Evolutionary conservation across 2,888 invertebrate genomes (phyloP).

Genomic region (Thyatira batis): DNA sequence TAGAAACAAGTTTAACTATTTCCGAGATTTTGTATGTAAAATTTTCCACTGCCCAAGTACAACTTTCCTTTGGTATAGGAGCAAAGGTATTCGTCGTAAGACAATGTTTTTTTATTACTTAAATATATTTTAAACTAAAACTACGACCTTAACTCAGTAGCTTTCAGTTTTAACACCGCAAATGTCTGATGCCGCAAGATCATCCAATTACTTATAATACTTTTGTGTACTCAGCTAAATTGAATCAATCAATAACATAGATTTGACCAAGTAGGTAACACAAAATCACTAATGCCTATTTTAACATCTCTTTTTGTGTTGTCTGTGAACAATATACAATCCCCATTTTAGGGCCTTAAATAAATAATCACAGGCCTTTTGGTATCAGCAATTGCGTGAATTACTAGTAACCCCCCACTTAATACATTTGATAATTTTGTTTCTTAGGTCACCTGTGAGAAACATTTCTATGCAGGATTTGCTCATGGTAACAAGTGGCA

Average conservation of each 20-base stretch:
- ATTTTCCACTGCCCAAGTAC: not conserved
- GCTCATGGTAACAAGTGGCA: not conserved
- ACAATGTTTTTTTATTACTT: not conserved
- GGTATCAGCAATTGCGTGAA: not conserved
- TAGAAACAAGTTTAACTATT: not conserved
- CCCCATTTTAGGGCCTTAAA: not conserved
- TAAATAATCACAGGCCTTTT: not conserved
- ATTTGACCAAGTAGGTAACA: not conserved
- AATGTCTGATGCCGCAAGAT: not conserved
- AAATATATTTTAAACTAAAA: not conserved
- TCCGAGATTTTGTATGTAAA: not conserved
- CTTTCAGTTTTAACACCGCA: not conserved
- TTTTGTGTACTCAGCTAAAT: not conserved
- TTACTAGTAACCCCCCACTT: too few relatives aligned
- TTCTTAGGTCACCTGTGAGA: not conserved
- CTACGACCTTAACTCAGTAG: not conserved
- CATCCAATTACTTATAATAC: not conserved
- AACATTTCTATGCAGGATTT: not conserved
- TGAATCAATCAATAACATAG: not conserved
- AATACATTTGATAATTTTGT: too few relatives aligned
- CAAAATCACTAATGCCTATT: slow-evolving; percentile 3
- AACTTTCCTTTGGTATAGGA: slow-evolving; percentile 11
- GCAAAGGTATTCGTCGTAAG: slow-evolving; percentile 6
- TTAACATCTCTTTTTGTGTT: not conserved
- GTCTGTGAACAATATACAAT: not conserved